Conservation (phyloP, 2,113 vertebrate species). For the Myxocyprinus asiaticus region DNA sequence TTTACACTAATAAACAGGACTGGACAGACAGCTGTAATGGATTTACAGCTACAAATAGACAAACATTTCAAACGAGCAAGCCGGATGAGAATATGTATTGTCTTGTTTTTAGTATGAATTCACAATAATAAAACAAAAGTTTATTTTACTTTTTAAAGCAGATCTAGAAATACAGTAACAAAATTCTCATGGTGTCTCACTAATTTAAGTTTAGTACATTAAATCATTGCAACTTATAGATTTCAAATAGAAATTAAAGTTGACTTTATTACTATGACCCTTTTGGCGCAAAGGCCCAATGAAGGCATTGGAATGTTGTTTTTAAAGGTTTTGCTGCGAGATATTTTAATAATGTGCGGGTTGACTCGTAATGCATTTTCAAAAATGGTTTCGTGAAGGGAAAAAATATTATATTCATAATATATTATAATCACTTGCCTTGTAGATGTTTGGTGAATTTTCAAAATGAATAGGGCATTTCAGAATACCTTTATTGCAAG, state of each 20-base stretch:
- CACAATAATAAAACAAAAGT: too few relatives aligned
- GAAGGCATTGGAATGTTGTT: background rate
- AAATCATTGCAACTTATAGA: background rate
- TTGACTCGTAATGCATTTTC: constrained; percentile 24
- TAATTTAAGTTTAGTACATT: too few relatives aligned
- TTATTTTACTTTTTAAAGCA: too few relatives aligned
- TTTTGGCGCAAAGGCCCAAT: background rate
- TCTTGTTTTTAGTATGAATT: too few relatives aligned
- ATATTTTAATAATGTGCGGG: constrained; percentile 12
- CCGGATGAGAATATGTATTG: too few relatives aligned
- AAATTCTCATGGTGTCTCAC: too few relatives aligned
- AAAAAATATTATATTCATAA: constrained; percentile 8
- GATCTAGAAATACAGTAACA: too few relatives aligned
- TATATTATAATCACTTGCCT: constrained; percentile 35
- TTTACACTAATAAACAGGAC: constrained; percentile 7
- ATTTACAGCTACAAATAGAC: background rate
- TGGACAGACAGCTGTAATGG: background rate
- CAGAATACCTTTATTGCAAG: constrained; percentile 32
- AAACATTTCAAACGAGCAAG: background rate
- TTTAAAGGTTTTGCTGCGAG: background rate
- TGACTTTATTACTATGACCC: background rate
- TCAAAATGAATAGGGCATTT: constrained; percentile 39
- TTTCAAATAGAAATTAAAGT: too few relatives aligned
- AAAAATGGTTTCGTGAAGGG: background rate
- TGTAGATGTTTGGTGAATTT: constrained; percentile 21